These are phyloP conservation scores for Rhagologus leucostigma DNA, from an alignment of 2,113 vertebrate genomes.

Conservation along the genomic window DNA sequence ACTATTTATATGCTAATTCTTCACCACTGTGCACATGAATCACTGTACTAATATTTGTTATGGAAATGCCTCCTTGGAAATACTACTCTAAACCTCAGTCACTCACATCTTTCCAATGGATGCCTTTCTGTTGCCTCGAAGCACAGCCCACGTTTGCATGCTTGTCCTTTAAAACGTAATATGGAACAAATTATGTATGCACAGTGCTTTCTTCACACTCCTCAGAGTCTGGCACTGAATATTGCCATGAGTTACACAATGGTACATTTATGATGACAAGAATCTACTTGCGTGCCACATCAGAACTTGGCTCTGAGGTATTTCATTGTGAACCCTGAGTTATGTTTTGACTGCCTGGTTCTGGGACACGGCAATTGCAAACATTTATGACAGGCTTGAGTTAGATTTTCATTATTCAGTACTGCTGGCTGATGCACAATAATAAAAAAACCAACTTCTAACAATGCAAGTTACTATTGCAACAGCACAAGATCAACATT, in stretches of 20 bases:
- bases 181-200: background rate
- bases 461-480: background rate
- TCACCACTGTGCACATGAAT: background rate
- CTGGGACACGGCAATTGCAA: background rate
- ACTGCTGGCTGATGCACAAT: background rate
- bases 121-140: background rate
- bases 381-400: background rate
- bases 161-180: background rate
- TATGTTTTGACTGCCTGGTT: background rate
- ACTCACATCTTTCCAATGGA: background rate
- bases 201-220: background rate
- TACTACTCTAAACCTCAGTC: background rate
- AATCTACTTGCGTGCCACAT: background rate
- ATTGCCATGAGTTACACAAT: background rate
- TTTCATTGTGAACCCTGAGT: background rate
- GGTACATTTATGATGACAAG: background rate
- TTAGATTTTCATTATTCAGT: background rate
- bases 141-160: background rate
- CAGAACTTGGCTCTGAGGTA: background rate
- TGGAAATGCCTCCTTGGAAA: background rate
- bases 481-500: background rate
- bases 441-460: background rate
- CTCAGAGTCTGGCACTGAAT: background rate
- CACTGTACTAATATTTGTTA: background rate
- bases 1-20: background rate